phyloP scores from a whole-genome alignment of 2,888 invertebrate species.

The Cephus pulcher region DNA sequence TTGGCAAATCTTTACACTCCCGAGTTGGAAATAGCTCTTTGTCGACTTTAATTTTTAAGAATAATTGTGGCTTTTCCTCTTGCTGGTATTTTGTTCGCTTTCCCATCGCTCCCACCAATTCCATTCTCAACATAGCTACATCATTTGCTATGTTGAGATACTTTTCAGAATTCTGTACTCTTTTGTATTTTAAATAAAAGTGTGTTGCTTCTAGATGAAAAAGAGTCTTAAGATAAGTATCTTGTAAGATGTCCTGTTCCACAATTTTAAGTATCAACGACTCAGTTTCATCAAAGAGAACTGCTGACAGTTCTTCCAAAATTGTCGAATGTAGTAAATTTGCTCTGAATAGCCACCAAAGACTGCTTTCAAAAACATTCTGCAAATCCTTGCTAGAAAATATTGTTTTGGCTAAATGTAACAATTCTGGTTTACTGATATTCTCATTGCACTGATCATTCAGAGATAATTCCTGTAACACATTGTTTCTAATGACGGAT shows the following conservation, averaged over 20 bases:
- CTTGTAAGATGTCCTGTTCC: constrained; percentile 26
- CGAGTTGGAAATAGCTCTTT: constrained; percentile 64
- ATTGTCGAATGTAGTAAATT: constrained; percentile 80
- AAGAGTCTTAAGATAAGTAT: constrained; percentile 54
- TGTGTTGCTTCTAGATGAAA: constrained; percentile 73
- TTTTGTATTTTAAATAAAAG: constrained; percentile 80
- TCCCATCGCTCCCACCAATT: constrained; percentile 84
- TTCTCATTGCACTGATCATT: constrained; percentile 62
- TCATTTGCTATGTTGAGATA: constrained; percentile 75
- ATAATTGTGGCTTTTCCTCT: constrained; percentile 84
- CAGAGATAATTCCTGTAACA: constrained; percentile 55
- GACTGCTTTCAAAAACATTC: constrained; percentile 68
- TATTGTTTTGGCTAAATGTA: constrained; percentile 64
- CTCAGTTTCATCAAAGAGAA: constrained; percentile 74
- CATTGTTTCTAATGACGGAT: constrained; percentile 39
- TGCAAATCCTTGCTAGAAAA: constrained; percentile 59
- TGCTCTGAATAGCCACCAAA: constrained; percentile 77
- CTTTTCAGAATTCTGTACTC: constrained; percentile 77
- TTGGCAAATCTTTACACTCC: constrained; percentile 70
- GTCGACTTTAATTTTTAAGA: constrained; percentile 74
- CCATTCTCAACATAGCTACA: constrained; percentile 75
- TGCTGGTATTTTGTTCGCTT: constrained; percentile 92
- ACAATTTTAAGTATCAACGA: constrained; percentile 64
- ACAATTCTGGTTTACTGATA: constrained; percentile 49
- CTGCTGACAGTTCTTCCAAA: constrained; percentile 80